Evolutionary conservation across 1,140 invertebrate species (phyloP).

Genomic region (Drosophila pruinosa): DNA sequence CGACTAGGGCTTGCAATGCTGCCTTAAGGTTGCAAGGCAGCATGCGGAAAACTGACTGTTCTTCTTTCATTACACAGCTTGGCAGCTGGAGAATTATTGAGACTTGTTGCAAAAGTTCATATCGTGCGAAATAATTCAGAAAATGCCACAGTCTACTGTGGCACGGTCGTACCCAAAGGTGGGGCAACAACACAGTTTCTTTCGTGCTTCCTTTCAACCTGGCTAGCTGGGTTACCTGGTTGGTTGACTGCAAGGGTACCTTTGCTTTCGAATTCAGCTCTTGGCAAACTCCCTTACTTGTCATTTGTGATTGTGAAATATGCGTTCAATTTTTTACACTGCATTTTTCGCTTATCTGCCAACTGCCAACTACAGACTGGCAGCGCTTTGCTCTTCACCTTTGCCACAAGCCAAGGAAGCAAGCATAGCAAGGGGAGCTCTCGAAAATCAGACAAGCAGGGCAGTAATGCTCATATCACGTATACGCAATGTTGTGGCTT

Average conservation of each 20-base stretch:
- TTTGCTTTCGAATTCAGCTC: not conserved
- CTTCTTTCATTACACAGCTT: constrained; percentile 36
- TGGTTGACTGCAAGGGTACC: not conserved
- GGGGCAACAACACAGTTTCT: not conserved
- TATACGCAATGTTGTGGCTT: constrained; percentile 78
- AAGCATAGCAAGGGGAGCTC: not conserved
- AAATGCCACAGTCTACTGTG: constrained; percentile 46
- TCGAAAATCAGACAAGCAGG: constrained; percentile 16
- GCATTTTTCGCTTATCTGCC: constrained; percentile 72
- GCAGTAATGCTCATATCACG: constrained; percentile 67
- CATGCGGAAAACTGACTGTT: constrained; percentile 14
- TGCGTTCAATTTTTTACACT: constrained; percentile 79
- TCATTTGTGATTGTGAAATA: constrained; percentile 76
- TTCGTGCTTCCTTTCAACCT: constrained; percentile 19
- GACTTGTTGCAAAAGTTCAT: constrained; percentile 78
- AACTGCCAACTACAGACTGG: constrained; percentile 51
- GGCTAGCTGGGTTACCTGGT: constrained; percentile 14
- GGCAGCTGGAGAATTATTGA: constrained; percentile 70
- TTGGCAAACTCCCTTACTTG: constrained; percentile 25
- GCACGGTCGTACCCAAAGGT: constrained; percentile 31
- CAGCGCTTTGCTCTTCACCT: constrained; percentile 13
- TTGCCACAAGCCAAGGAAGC: not conserved
- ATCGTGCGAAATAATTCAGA: constrained; percentile 73
- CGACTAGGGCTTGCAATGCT: not conserved
- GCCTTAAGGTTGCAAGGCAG: not conserved